Evolutionary conservation across 2,888 invertebrate species (phyloP).

Genomic region (Eristalis tenax): DNA sequence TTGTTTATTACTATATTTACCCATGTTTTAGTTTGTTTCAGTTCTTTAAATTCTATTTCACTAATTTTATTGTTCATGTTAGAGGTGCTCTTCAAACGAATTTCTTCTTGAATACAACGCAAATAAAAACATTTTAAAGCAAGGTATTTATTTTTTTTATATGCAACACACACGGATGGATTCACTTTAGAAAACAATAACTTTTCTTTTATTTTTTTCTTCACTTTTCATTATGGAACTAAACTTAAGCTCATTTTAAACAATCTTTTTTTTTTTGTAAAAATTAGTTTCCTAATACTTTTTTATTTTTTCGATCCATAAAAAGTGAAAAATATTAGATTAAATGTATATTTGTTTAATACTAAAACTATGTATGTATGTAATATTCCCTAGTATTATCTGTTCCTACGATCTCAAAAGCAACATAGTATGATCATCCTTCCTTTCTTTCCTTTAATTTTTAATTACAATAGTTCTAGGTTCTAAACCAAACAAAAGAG

Average conservation of each 20-base stretch:
- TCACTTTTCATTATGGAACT: conserved; percentile 23
- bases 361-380: conserved; percentile 45
- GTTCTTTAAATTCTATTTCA: conserved; percentile 69
- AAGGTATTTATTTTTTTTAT: conserved; percentile 1
- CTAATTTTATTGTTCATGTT: conserved; percentile 75
- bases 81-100: conserved; percentile 75
- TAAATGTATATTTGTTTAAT: conserved; percentile 45
- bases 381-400: conserved; percentile 66
- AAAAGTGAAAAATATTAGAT: conserved; percentile 1
- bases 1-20: conserved; percentile 55
- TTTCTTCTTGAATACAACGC: conserved; percentile 57
- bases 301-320: not conserved
- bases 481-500: conserved; percentile 2
- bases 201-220: not conserved
- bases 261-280: conserved; percentile 9
- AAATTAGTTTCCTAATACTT: conserved; percentile 2
- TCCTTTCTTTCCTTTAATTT: not conserved
- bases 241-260: conserved; percentile 9
- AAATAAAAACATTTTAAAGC: conserved; percentile 18
- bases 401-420: conserved; percentile 39
- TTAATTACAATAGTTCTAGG: conserved; percentile 31
- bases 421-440: conserved; percentile 13
- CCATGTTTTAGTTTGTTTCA: conserved; percentile 46
- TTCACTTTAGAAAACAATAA: conserved; percentile 1
- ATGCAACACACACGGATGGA: conserved; percentile 32